Evolutionary conservation across 2,888 invertebrate species (phyloP).

Genomic region (Imbricaverruca yamaguchii): DNA sequence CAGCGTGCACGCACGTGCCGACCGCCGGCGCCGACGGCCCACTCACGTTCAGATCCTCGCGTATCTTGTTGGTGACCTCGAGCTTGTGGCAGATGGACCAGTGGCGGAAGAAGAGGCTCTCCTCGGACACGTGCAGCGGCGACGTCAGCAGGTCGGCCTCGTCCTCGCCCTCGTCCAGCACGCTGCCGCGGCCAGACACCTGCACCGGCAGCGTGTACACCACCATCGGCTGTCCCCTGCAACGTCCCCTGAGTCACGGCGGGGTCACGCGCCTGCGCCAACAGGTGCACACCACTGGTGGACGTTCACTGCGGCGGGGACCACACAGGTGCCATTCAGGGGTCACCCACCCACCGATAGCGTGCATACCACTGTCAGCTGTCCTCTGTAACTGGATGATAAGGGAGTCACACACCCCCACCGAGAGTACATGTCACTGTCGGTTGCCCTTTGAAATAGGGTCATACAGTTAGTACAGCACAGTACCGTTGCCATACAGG

Average conservation of each 20-base stretch:
- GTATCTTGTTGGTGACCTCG: background rate
- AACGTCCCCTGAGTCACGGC: background rate
- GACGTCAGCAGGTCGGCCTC: background rate
- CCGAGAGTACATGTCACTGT: no score
- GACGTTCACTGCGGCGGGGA: no score
- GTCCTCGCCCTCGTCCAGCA: conserved; percentile 4
- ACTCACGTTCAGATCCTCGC: conserved; percentile 2
- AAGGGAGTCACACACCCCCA: no score
- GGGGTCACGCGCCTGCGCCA: background rate
- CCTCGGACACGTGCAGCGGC: conserved; percentile 14
- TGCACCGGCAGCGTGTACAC: conserved; percentile 12
- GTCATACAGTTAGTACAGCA: no score
- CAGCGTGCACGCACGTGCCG: no score
- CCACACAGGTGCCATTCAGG: no score
- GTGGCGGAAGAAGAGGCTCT: conserved; percentile 3
- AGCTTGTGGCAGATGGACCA: conserved; percentile 12
- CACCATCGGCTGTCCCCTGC: background rate
- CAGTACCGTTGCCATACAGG: no score
- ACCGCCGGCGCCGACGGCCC: background rate
- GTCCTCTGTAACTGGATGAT: no score
- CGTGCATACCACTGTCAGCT: no score
- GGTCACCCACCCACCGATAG: no score
- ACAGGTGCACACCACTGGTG: background rate
- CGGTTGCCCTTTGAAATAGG: no score
- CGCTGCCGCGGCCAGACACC: conserved; percentile 13